Conservation (phyloP, 2,888 invertebrate genomes). For the Noctua janthina region DNA sequence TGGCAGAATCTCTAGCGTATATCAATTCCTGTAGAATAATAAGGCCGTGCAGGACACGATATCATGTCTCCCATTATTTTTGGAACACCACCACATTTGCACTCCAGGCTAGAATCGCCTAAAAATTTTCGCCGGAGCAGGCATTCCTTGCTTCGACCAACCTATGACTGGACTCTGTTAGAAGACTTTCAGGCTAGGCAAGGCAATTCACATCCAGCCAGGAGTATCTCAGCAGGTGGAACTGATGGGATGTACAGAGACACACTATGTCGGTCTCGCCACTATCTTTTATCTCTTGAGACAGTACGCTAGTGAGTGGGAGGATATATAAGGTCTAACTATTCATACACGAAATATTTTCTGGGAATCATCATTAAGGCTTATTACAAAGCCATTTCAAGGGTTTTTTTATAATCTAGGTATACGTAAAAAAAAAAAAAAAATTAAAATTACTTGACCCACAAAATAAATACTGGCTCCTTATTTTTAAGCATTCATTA, state of each 20-base stretch:
- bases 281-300: neutral
- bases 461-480: too few species aligned
- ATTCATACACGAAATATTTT: too few species aligned
- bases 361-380: too few species aligned
- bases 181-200: neutral
- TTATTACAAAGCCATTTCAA: too few species aligned
- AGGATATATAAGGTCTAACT: neutral
- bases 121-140: neutral
- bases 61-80: neutral
- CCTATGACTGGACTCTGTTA: neutral
- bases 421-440: too few species aligned
- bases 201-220: neutral
- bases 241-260: neutral
- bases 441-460: too few species aligned
- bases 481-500: too few species aligned
- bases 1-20: neutral
- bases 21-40: neutral
- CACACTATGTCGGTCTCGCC: neutral
- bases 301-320: neutral
- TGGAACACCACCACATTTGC: neutral
- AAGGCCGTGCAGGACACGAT: neutral
- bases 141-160: neutral
- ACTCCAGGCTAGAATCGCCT: neutral
- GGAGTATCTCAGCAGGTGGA: neutral
- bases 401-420: too few species aligned